These are phyloP conservation scores for Leptoclinus maculatus DNA, from an alignment of 2,797 vertebrate genomes.

Conservation along the genomic window DNA sequence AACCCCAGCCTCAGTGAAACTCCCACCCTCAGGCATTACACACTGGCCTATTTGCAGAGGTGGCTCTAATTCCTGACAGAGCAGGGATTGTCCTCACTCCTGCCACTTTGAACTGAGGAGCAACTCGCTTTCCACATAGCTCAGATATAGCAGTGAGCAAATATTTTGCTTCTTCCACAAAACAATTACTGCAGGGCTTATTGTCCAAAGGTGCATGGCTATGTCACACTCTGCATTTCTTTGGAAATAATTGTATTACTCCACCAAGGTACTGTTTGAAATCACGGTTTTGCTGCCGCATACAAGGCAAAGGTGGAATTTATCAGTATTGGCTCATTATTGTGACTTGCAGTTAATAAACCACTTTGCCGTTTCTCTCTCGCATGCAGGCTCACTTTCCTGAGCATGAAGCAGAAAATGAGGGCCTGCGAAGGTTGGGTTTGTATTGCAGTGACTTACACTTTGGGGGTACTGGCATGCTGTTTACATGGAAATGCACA, in stretches of 20 bases:
- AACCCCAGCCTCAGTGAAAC: slow-evolving; percentile 82
- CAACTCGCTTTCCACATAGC: slow-evolving; percentile 70
- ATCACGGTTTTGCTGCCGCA: slow-evolving; percentile 20
- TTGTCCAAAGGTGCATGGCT: slow-evolving; percentile 39
- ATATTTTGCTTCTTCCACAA: slow-evolving; percentile 49
- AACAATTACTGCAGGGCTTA: slow-evolving; percentile 49
- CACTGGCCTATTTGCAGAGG: slow-evolving; percentile 86
- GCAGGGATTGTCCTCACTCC: slow-evolving; percentile 78
- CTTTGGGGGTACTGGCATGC: slow-evolving; percentile 71
- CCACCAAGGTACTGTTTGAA: slow-evolving; percentile 22
- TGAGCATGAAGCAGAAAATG: slow-evolving; percentile 78
- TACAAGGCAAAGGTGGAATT: slow-evolving; percentile 67
- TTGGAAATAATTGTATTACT: slow-evolving; percentile 6
- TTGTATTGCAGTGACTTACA: slow-evolving; percentile 60
- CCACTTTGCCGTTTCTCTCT: slow-evolving; percentile 66
- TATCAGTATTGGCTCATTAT: slow-evolving; percentile 78
- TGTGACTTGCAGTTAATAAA: slow-evolving; percentile 74
- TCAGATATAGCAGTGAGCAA: slow-evolving; percentile 57
- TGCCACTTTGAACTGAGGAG: slow-evolving; percentile 73
- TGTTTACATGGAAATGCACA: slow-evolving; percentile 65
- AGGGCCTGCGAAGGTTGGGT: slow-evolving; percentile 66
- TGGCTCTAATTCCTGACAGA: slow-evolving; percentile 86
- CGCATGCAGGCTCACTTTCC: slow-evolving; percentile 65
- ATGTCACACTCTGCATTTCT: slow-evolving; percentile 24
- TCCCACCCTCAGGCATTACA: slow-evolving; percentile 83